Conservation (phyloP, 2,797 vertebrate genomes). For the Sebastolobus alascanus region DNA sequence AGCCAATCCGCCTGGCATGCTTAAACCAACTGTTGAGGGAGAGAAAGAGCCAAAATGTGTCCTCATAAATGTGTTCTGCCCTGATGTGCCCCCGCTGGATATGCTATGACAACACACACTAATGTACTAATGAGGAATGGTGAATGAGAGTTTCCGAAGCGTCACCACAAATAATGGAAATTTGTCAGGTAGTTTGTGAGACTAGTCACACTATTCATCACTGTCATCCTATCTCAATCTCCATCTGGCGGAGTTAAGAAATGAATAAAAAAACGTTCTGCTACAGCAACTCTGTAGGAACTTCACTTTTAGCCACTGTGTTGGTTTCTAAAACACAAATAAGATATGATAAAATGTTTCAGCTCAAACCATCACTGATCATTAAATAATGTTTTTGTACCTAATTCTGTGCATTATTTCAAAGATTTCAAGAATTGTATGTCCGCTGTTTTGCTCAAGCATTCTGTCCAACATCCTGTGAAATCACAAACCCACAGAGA, state of each 20-base stretch:
- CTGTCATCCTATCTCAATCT: slow-evolving; percentile 59
- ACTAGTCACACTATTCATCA: slow-evolving; percentile 58
- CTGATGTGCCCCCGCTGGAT: slow-evolving; percentile 2
- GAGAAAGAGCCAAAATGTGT: neutral
- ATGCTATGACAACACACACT: slow-evolving; percentile 37
- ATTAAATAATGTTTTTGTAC: neutral
- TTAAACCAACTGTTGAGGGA: neutral
- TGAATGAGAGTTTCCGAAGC: slow-evolving; percentile 46
- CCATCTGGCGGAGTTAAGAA: slow-evolving; percentile 47
- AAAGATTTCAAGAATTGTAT: neutral
- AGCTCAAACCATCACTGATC: neutral
- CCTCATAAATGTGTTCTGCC: neutral
- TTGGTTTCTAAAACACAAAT: slow-evolving; percentile 2
- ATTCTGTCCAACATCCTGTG: neutral
- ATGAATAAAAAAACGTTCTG: slow-evolving; percentile 31
- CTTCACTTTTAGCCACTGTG: slow-evolving; percentile 7
- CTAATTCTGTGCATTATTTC: neutral
- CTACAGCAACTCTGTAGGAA: slow-evolving; percentile 1
- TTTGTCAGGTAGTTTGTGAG: slow-evolving; percentile 60
- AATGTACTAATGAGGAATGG: slow-evolving; percentile 47
- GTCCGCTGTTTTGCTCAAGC: neutral
- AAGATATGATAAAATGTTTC: neutral
- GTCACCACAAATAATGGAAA: slow-evolving; percentile 53
- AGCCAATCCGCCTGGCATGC: neutral
- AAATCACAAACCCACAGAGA: neutral